These are phyloP conservation scores for Bucco capensis DNA, from an alignment of 2,113 vertebrate genomes.

Conservation along the genomic window DNA sequence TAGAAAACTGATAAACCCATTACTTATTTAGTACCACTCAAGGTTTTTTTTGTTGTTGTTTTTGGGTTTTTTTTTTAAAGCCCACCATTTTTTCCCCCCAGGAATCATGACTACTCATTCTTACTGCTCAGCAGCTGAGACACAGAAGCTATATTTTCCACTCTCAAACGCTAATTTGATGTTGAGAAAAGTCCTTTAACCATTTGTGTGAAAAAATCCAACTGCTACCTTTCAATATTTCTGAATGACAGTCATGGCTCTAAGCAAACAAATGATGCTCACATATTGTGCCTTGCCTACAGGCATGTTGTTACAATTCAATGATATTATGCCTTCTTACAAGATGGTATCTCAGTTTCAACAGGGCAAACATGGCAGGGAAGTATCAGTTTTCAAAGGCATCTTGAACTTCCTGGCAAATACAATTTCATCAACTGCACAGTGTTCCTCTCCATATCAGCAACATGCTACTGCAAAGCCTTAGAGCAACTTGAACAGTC, in stretches of 20 bases:
- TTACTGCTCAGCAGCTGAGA: constrained; percentile 44
- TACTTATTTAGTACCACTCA: neutral
- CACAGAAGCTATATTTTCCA: constrained; percentile 45
- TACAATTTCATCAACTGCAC: neutral
- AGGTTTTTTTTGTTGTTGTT: no score
- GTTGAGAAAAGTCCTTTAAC: constrained; percentile 56
- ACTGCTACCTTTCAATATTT: constrained; percentile 60
- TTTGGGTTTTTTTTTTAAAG: neutral
- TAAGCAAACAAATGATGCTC: constrained; percentile 56
- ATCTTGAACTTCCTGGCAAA: constrained; percentile 18
- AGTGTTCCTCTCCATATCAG: neutral
- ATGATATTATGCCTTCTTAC: constrained; percentile 25
- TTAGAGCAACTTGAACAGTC: neutral
- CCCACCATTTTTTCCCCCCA: neutral
- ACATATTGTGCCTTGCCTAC: constrained; percentile 59
- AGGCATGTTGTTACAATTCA: constrained; percentile 44
- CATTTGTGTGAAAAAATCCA: constrained; percentile 55
- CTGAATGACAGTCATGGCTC: constrained; percentile 51
- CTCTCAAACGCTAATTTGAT: constrained; percentile 40
- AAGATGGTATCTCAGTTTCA: constrained; percentile 44
- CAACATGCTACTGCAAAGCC: neutral
- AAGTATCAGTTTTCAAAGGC: neutral
- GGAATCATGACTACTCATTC: constrained; percentile 34
- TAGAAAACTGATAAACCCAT: constrained; percentile 18
- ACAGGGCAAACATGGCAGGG: constrained; percentile 20